phyloP scores from a whole-genome alignment of 2,888 invertebrate genomes.

The Vesta saturnalis region DNA sequence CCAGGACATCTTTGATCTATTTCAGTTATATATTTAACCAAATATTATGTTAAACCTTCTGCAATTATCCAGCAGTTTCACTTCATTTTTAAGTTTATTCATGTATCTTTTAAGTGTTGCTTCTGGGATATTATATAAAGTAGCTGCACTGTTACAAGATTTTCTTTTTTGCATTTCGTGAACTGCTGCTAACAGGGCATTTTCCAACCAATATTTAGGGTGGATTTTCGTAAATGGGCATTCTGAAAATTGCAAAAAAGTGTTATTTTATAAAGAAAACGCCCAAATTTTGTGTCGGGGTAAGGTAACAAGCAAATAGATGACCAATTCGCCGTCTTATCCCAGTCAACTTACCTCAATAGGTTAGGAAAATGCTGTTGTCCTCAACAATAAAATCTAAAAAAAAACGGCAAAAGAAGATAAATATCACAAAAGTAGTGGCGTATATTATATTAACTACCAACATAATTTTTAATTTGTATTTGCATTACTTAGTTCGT shows the following conservation, averaged over 20 bases:
- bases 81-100: constrained; percentile 10
- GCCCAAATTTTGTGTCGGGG: background rate
- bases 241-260: constrained; percentile 9
- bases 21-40: constrained; percentile 10
- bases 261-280: background rate
- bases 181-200: constrained; percentile 9
- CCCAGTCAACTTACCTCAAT: background rate
- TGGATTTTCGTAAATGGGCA: background rate
- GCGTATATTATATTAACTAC: background rate
- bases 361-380: background rate
- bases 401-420: no score
- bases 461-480: background rate
- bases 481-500: background rate
- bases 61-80: constrained; percentile 7
- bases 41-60: background rate
- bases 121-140: constrained; percentile 6
- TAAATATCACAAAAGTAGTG: background rate
- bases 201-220: constrained; percentile 7
- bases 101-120: constrained; percentile 9
- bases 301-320: background rate
- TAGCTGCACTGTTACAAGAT: constrained; percentile 5
- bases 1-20: constrained; percentile 9
- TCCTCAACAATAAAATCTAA: background rate
- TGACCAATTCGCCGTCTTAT: background rate
- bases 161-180: constrained; percentile 9